A percentile compares a stretch with the other conserved stretches of the same genome.
Conservation (phyloP, 2,888 invertebrate genomes). For the Erebia aethiops region DNA sequence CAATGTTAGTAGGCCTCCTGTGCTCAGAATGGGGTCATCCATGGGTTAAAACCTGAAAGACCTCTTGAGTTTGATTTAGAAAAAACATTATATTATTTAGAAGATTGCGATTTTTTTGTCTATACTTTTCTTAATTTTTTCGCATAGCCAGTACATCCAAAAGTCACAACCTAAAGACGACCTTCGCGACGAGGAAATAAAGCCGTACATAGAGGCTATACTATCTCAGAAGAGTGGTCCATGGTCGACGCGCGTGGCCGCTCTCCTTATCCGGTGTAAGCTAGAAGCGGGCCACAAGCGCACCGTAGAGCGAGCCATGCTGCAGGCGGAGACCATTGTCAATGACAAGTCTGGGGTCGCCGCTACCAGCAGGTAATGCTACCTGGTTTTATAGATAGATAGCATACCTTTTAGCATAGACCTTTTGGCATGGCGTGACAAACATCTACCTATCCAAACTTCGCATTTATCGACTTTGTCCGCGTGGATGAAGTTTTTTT, state of each 20-base stretch:
- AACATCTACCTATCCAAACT: too few relatives aligned
- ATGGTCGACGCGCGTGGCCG: conserved; percentile 90
- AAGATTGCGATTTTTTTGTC: not conserved
- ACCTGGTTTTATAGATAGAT: too few relatives aligned
- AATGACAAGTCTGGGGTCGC: conserved; percentile 71
- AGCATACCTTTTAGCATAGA: too few relatives aligned
- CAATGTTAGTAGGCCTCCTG: too few relatives aligned
- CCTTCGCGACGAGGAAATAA: conserved; percentile 90
- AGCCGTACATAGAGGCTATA: conserved; percentile 88
- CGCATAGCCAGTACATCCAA: conserved; percentile 85
- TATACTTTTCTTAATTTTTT: conserved; percentile 39
- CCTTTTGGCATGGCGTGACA: too few relatives aligned
- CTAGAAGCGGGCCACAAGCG: conserved; percentile 90
- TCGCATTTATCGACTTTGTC: too few relatives aligned
- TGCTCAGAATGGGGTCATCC: too few relatives aligned
- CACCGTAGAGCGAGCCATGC: conserved; percentile 93
- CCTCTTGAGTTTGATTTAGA: too few relatives aligned
- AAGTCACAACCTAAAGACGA: conserved; percentile 91
- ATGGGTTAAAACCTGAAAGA: too few relatives aligned
- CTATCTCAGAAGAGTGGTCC: conserved; percentile 86
- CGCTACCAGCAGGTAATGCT: conserved; percentile 57
- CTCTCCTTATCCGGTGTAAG: conserved; percentile 89
- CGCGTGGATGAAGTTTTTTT: too few relatives aligned
- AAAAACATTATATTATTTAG: not conserved
- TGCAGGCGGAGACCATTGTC: conserved; percentile 92